Base-by-base conservation (phyloP, 1,140 invertebrate genomes). In the Lordiphosa clarofinis region DNA sequence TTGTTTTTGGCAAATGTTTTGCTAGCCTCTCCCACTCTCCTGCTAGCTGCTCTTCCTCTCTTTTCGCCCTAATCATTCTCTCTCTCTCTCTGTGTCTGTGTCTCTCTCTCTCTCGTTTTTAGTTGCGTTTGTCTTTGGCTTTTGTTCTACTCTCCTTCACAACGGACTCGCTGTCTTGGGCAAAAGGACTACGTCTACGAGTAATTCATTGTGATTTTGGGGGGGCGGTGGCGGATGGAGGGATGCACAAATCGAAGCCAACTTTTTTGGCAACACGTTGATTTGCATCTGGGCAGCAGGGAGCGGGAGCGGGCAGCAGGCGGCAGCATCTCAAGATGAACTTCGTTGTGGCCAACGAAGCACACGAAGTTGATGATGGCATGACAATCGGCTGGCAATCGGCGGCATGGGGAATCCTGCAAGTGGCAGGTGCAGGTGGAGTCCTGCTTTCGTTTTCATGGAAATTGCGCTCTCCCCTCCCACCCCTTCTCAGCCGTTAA, bases 1-100 rank as follows among this genome's bases (percentile, higher is more conserved):
- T 68, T 68, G 47, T 68, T 68, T 68, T 68, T 68, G 63, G 46
- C 64, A 68, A 68, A 68, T 68, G 64, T 67, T 68, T 68, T 68
- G 64, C 24, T 47, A 33, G 44, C 40, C 56, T 35, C 59, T 24
- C 58, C 54, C 61, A 36, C 8, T 36, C 8, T 28, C 40, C 8
- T 11, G 11, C 10, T 56, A 38, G 38, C 19, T 38, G 44, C 6
- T 36, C 8, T 28, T 33, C 7, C 13, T 9, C 35, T 31, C 40
- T 44, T 31, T 28, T 44, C 42, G 12, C 7, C 11, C 3, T 12
- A 24, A 58, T 56, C 52, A 38, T 31, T 24, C 57, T 39, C 49
- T 31, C 5, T 28, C 21, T 35, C 19, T 9, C 24, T 21, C 40
- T n/a, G n/a, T n/a, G n/a, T n/a, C n/a, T n/a, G n/a, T n/a, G n/a